phyloP scores from a whole-genome alignment of 2,113 vertebrate species.

The Martes martes region DNA sequence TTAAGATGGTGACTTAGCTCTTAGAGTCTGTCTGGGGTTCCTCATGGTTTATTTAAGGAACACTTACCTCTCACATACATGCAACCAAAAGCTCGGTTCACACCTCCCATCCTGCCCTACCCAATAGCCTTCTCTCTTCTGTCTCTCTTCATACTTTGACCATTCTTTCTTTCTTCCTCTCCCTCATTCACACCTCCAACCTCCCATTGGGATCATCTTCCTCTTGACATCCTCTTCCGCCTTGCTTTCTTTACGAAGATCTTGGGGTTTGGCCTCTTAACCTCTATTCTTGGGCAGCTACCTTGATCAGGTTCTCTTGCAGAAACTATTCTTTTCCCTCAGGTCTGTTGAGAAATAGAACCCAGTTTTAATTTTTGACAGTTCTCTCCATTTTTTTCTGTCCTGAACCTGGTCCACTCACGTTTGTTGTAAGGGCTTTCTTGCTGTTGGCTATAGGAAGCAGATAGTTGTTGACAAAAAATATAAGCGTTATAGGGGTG shows the following conservation, averaged over 20 bases:
- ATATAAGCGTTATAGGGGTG: background rate
- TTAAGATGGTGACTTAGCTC: background rate
- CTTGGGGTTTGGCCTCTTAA: background rate
- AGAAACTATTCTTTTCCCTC: background rate
- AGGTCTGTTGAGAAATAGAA: background rate
- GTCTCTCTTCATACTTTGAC: background rate
- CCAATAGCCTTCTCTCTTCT: background rate
- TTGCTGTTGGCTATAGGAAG: background rate
- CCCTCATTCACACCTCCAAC: background rate
- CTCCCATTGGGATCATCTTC: background rate
- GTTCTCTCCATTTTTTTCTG: background rate
- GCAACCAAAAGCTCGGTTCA: rapidly evolving
- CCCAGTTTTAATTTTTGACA: background rate
- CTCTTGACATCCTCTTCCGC: background rate
- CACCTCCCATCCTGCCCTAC: background rate
- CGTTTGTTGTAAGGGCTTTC: background rate
- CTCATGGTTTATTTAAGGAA: background rate
- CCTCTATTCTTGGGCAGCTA: background rate
- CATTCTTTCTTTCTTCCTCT: background rate
- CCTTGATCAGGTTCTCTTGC: background rate
- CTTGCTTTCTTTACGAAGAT: background rate
- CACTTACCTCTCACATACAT: background rate
- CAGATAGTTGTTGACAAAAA: background rate
- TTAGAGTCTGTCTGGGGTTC: background rate
- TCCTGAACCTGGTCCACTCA: background rate